Evolutionary conservation across 2,113 vertebrate species (phyloP), one percentile per base, ranked within the genome.

Genomic region (Oryzias celebensis): DNA sequence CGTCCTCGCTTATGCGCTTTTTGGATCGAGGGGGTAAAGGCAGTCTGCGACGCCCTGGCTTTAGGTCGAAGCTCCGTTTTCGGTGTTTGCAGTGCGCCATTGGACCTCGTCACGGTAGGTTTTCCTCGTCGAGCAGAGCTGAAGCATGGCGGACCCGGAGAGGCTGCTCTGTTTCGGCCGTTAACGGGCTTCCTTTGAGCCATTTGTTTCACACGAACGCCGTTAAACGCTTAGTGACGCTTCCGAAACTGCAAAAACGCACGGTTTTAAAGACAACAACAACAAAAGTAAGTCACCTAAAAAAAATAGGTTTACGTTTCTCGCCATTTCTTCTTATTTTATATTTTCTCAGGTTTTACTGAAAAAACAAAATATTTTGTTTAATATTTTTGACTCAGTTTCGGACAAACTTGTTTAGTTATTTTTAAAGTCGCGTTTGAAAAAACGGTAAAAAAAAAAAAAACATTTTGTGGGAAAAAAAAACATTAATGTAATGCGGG

Each of bases 131-230:
- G 78, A 82, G 69, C 80, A 43, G 75, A 62, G 83, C 82, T 85
- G 80, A 82, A 92, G 91, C 85, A 93, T 92, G 92, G 92, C 92
- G 91, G 91, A 80, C 77, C 82, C 69, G 81, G 80, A 83, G 59
- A 80, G 74, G 81, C 84, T 45, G 52, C 73, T 78, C 82, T 15
- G 58, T 76, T 78, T 83, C 88, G 85, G 86, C 54, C 63, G 66
- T 74, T 67, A 68, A 49, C 67, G 15, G 63, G 60, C 82, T 85
- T 72, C 56, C 43, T 64, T 57, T 41, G 16, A 23, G 58, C 31
- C 36, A 36, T 36, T 36, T 36, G 36, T 36, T 36, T 36, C 10
- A 12, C 36, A 36, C 36, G 36, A 36, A 12, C 8, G 36, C 36
- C 36, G 36, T 36, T 36, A 28, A 6, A 28, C 26, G 26, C 26